A percentile compares a stretch with the other conserved stretches of the same genome.
These are phyloP conservation scores for Chlorodrepanis virens DNA, from an alignment of 2,113 vertebrate species.

Conservation along the genomic window DNA sequence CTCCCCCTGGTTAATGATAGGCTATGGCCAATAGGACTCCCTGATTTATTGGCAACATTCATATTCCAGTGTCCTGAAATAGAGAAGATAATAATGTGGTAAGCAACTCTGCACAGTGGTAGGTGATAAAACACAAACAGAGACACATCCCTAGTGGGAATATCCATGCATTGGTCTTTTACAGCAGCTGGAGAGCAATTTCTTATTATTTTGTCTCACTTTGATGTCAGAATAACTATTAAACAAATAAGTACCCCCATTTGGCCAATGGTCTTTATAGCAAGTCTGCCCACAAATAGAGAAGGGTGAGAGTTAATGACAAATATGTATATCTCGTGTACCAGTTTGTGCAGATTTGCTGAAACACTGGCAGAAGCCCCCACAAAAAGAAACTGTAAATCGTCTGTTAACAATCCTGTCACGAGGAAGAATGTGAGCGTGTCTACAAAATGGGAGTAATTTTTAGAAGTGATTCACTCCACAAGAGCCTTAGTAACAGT, in stretches of 20 bases:
- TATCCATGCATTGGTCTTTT: neutral
- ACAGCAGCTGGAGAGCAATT: neutral
- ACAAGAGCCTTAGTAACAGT: neutral
- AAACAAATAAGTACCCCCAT: neutral
- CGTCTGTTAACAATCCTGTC: neutral
- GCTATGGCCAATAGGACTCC: neutral
- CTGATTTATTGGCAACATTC: neutral
- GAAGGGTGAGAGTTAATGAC: neutral
- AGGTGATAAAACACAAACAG: neutral
- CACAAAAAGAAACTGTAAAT: neutral
- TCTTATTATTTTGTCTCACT: neutral
- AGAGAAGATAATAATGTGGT: neutral
- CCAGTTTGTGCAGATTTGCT: neutral
- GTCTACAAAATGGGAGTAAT: neutral
- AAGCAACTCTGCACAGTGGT: neutral
- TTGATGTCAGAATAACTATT: neutral
- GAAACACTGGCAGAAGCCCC: neutral
- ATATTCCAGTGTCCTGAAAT: neutral
- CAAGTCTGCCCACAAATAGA: neutral
- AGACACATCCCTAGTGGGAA: neutral
- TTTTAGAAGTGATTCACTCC: neutral
- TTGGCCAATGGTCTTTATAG: neutral
- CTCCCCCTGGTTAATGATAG: slow-evolving; percentile 13
- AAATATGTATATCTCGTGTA: neutral
- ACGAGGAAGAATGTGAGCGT: neutral